A percentile compares a stretch with the other conserved stretches of the same genome.
phyloP scores from a whole-genome alignment of 2,113 vertebrate species.

The Trogon melanurus region DNA sequence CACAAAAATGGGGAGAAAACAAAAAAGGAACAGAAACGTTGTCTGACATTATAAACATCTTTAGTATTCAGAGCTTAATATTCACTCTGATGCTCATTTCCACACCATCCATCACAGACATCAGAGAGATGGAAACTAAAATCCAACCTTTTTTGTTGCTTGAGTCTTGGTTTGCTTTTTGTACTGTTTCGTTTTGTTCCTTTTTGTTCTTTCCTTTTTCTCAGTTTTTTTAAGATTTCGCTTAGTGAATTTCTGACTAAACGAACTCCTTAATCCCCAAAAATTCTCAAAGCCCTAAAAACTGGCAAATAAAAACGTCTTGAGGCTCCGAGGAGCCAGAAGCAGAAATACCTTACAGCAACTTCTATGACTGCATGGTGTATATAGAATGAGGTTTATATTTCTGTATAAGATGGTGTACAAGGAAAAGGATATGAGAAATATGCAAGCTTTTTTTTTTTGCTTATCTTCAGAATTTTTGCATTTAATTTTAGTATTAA shows the following conservation, averaged over 20 bases:
- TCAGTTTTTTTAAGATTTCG: not conserved
- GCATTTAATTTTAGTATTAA: not conserved
- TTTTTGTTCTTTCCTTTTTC: not conserved
- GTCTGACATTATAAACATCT: not conserved
- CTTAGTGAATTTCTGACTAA: not conserved
- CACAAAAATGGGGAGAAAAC: not conserved
- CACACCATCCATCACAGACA: not conserved
- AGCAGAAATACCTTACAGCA: not conserved
- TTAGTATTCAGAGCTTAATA: not conserved
- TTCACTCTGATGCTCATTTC: not conserved
- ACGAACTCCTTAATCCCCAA: not conserved
- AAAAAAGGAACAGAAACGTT: not conserved
- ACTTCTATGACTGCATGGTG: not conserved
- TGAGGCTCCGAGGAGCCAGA: not conserved
- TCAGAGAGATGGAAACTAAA: not conserved
- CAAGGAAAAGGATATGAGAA: not conserved
- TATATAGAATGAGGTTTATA: not conserved
- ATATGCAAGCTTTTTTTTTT: not conserved
- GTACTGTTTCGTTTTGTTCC: too few species aligned
- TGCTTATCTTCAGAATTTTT: not conserved
- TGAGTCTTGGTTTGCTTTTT: rapidly evolving
- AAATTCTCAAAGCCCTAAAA: not conserved
- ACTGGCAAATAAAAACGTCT: not conserved
- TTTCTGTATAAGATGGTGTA: not conserved
- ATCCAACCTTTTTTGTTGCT: not conserved